Conservation (phyloP, 2,888 invertebrate genomes). For the Athalia cordata region DNA sequence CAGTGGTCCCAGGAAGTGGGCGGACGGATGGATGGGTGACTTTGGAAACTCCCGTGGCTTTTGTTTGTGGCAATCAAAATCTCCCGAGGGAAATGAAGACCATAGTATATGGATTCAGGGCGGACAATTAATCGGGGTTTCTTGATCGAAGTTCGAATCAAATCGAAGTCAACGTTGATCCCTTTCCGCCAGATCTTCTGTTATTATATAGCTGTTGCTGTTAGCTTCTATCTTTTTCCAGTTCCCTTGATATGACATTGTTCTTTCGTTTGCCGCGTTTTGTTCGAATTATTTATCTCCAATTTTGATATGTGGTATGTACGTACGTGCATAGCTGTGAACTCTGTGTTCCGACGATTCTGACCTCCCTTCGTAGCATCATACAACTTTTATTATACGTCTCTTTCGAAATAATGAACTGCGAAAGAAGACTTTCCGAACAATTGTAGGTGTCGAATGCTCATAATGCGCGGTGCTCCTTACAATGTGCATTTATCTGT, state of each 20-base stretch:
- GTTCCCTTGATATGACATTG: background rate
- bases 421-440: too few relatives aligned
- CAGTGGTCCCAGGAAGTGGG: conserved; percentile 5
- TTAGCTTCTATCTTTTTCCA: background rate
- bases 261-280: too few relatives aligned
- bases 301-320: too few relatives aligned
- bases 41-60: conserved; percentile 11
- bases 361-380: too few relatives aligned
- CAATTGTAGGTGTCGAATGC: background rate
- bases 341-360: too few relatives aligned
- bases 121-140: conserved; percentile 34
- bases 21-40: conserved; percentile 27
- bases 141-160: conserved; percentile 36
- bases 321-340: too few relatives aligned
- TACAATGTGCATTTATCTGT: too few relatives aligned
- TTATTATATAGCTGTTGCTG: background rate
- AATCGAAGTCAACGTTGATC: conserved; percentile 1
- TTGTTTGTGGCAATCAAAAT: conserved; percentile 42
- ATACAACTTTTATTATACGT: too few relatives aligned
- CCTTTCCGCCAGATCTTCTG: background rate
- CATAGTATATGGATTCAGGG: conserved; percentile 18
- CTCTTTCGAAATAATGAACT: too few relatives aligned
- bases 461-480: background rate
- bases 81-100: conserved; percentile 43
- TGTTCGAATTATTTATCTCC: too few relatives aligned